These are phyloP conservation scores for Himalopsyche tibetana DNA, from an alignment of 2,888 invertebrate species.

Conservation along the genomic window DNA sequence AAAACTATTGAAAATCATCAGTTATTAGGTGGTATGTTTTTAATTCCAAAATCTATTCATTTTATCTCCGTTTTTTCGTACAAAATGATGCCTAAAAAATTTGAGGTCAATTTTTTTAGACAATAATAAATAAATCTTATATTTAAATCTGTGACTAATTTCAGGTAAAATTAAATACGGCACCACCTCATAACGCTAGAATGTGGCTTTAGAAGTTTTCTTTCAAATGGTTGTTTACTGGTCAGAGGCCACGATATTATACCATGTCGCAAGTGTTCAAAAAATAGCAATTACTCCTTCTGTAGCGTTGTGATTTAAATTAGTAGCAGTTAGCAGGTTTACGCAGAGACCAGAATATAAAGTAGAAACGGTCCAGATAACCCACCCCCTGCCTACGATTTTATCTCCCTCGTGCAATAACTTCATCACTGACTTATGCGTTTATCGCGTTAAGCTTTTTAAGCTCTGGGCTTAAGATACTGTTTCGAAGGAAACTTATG, in stretches of 20 bases:
- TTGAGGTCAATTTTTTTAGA: too few species aligned
- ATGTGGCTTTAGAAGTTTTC: too few species aligned
- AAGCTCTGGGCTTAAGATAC: background rate
- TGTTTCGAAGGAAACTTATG: background rate
- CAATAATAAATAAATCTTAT: too few species aligned
- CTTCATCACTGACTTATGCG: slow-evolving; percentile 42
- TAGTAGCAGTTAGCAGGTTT: background rate
- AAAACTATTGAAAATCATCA: too few species aligned
- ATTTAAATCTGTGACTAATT: too few species aligned
- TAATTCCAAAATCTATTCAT: too few species aligned
- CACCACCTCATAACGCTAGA: too few species aligned
- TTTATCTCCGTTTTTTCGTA: too few species aligned
- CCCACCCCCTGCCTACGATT: background rate
- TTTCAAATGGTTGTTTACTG: too few species aligned
- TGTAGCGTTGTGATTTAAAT: background rate
- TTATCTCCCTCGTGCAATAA: slow-evolving; percentile 22
- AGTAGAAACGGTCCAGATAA: background rate
- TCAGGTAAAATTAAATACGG: too few species aligned
- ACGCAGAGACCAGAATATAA: slow-evolving; percentile 18
- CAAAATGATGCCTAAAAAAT: too few species aligned
- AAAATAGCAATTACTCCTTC: background rate
- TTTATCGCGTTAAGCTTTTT: slow-evolving; percentile 2
- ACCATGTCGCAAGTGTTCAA: background rate
- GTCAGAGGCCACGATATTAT: background rate
- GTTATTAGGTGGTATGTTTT: too few species aligned